phyloP scores from a whole-genome alignment of 1,140 invertebrate genomes.

The Bursaphelenchus mucronatus region DNA sequence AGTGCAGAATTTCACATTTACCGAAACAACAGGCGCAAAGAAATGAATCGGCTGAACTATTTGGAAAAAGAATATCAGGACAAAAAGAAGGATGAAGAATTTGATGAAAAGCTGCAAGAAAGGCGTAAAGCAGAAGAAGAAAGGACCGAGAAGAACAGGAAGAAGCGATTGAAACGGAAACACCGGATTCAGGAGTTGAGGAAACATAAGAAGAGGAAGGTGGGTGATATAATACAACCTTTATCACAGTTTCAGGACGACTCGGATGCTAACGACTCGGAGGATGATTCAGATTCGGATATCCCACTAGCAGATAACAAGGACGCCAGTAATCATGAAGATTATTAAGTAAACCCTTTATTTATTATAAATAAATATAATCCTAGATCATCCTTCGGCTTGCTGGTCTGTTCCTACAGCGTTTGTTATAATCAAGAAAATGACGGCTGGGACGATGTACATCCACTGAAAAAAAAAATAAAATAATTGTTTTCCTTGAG shows the following conservation, averaged over 20 bases:
- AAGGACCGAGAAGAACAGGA: slow-evolving; percentile 34
- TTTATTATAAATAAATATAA: too few species aligned
- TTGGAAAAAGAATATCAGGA: slow-evolving; percentile 47
- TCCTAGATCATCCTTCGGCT: neutral
- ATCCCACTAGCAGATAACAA: too few species aligned
- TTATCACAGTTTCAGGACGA: neutral
- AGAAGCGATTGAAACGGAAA: slow-evolving; percentile 34
- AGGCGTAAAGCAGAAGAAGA: slow-evolving; percentile 31
- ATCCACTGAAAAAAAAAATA: slow-evolving; percentile 54
- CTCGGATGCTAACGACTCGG: neutral
- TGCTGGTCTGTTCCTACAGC: slow-evolving; percentile 33
- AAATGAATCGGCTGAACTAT: slow-evolving; percentile 51
- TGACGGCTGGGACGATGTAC: slow-evolving; percentile 60
- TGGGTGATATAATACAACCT: neutral
- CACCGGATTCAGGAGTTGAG: slow-evolving; percentile 16
- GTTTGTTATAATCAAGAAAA: slow-evolving; percentile 51
- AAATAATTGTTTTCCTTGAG: slow-evolving; percentile 12
- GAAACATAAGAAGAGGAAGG: neutral
- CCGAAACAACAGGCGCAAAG: slow-evolving; percentile 54
- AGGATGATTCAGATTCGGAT: neutral
- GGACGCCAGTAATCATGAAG: too few species aligned
- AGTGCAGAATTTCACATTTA: slow-evolving; percentile 58
- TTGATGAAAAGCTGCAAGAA: slow-evolving; percentile 30
- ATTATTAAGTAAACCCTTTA: too few species aligned
- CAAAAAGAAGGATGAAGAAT: slow-evolving; percentile 50